A percentile compares a stretch with the other conserved stretches of the same genome.
Conservation (phyloP, 1,140 invertebrate species). For the Daktulosphaira vitifoliae region DNA sequence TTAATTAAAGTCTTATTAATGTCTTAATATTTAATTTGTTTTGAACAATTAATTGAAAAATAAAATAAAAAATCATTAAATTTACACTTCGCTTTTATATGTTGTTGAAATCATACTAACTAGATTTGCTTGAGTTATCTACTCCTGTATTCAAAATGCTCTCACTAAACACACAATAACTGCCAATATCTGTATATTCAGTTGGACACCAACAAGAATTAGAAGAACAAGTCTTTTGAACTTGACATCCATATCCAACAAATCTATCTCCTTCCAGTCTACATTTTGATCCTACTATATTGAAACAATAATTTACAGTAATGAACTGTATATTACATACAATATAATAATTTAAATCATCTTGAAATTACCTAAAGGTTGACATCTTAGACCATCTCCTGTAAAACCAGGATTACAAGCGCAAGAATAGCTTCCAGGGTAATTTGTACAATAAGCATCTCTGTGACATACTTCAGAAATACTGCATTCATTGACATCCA, state of each 20-base stretch:
- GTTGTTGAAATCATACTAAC: too few species aligned
- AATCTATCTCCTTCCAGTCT: not conserved
- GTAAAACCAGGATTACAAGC: conserved; percentile 47
- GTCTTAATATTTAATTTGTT: too few species aligned
- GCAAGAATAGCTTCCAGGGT: conserved; percentile 45
- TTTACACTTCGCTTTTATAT: too few species aligned
- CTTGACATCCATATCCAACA: not conserved
- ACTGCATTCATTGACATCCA: conserved; percentile 74
- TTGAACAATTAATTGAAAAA: too few species aligned
- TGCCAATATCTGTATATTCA: not conserved
- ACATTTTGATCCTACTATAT: conserved; percentile 1
- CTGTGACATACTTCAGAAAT: conserved; percentile 42
- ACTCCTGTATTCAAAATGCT: not conserved
- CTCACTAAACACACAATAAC: not conserved
- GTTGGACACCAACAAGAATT: not conserved
- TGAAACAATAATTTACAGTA: too few species aligned
- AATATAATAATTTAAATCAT: not conserved
- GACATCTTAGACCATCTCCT: conserved; percentile 49
- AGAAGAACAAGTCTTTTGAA: not conserved
- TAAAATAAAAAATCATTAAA: too few species aligned
- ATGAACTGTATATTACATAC: not conserved
- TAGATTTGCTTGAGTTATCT: not conserved
- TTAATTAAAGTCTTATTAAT: too few species aligned
- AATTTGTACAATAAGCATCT: conserved; percentile 46
- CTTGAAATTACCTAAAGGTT: conserved; percentile 26